A percentile compares a stretch with the other conserved stretches of the same genome.
phyloP scores from a whole-genome alignment of 30 jellyfish, hydroid and myxozoan genomes.

The Pseudorhiza aurosa region DNA sequence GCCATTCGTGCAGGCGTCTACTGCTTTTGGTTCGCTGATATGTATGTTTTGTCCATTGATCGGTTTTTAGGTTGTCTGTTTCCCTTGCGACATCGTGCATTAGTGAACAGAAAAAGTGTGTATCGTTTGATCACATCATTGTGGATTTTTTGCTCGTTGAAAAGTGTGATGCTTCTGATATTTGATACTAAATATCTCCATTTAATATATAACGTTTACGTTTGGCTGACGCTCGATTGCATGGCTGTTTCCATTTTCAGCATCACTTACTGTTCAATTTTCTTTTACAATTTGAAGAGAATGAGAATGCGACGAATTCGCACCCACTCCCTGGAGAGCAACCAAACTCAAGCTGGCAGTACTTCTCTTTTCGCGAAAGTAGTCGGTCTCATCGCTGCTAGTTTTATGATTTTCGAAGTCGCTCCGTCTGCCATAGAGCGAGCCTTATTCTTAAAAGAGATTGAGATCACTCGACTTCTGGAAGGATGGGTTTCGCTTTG shows the following conservation, averaged over 20 bases:
- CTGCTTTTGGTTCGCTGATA: slow-evolving; percentile 54
- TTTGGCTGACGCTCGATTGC: slow-evolving; percentile 42
- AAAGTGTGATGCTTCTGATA: slow-evolving; percentile 3
- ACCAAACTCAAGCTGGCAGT: not conserved
- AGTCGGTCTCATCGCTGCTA: slow-evolving; percentile 35
- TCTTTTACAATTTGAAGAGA: not conserved
- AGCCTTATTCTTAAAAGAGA: not conserved
- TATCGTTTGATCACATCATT: not conserved
- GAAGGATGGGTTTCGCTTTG: slow-evolving; percentile 2
- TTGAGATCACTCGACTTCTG: not conserved
- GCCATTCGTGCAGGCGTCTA: slow-evolving; percentile 57
- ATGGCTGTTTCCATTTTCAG: slow-evolving; percentile 29
- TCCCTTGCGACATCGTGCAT: slow-evolving; percentile 50
- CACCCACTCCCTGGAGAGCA: not conserved
- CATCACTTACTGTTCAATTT: slow-evolving; percentile 35
- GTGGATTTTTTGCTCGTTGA: slow-evolving; percentile 36
- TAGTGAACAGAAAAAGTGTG: not conserved
- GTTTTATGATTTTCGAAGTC: slow-evolving; percentile 45
- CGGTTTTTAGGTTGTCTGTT: slow-evolving; percentile 49
- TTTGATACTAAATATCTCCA: slow-evolving; percentile 22
- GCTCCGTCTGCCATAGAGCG: slow-evolving; percentile 15
- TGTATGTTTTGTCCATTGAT: slow-evolving; percentile 48
- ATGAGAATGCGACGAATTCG: not conserved
- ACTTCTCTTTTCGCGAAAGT: slow-evolving; percentile 31
- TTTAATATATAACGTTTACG: slow-evolving; percentile 10